Evolutionary conservation across 2,888 invertebrate species (phyloP), one percentile per base, ranked within the genome.

Genomic region (Palloptera scutellata): DNA sequence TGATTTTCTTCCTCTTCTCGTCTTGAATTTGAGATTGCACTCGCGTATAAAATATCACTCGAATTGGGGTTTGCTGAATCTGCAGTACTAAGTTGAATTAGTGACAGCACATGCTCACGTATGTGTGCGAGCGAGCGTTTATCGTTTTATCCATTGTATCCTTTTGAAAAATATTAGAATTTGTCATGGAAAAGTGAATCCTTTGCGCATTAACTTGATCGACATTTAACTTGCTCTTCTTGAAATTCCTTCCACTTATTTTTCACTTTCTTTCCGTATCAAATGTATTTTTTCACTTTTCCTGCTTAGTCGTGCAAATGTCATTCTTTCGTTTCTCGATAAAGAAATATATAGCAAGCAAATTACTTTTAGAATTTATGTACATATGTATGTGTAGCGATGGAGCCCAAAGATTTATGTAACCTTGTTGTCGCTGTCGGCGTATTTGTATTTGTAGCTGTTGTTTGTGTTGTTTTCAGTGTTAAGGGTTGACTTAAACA

Each of bases 121-220:
- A 48, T 13, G 3, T n/a, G 13, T n/a, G 10, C 11, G 48, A 48
- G 48, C 1, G 48, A 13, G 48, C 30, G 6, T 30, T 30, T 30
- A 4, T n/a, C 11, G 1, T 48, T 15, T n/a, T 13, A 45, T 45
- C 45, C 10, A 13, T 15, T n/a, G 20, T 54, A 62, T 53, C 62
- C 62, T 54, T 52, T 62, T 62, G 53, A 20, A 20, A 42, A 53
- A 62, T 30, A 57, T 30, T 41, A n/a, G 54, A 67, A 67, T 59
- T 71, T 58, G 67, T 69, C 70, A 67, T 70, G 64, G 66, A 58
- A 64, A 64, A 64, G 64, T 64, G 64, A 64, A 64, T 64, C 64
- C 58, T 64, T 64, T 57, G 64, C 64, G 64, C 64, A 64, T 64
- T 64, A 64, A 19, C 41, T 62, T 62, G 62, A 62, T 62, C 62